Evolutionary conservation across 2,797 vertebrate species (phyloP).

Genomic region (Danio aesculapii): DNA sequence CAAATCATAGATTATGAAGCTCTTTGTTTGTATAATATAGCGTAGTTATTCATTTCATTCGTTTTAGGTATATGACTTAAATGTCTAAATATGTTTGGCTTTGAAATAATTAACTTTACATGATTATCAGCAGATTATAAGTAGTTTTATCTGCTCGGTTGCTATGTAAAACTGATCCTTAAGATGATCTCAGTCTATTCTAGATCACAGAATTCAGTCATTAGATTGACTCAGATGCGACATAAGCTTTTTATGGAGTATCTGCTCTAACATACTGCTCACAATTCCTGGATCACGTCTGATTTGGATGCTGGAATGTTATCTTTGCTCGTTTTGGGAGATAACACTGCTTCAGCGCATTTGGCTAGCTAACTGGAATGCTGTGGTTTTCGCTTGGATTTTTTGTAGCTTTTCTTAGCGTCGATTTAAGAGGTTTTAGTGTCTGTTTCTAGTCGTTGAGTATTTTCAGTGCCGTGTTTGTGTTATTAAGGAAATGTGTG

Average conservation of each 20-base stretch:
- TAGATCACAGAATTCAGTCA: no score
- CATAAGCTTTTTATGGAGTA: neutral
- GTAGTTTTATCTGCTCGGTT: no score
- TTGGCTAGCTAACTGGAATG: conserved; percentile 7
- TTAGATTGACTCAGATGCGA: no score
- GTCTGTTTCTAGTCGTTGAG: neutral
- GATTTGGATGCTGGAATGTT: conserved; percentile 29
- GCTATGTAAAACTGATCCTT: no score
- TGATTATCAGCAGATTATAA: no score
- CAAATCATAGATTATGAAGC: no score
- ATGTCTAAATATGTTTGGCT: no score
- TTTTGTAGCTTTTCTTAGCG: neutral
- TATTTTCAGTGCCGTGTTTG: neutral
- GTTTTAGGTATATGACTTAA: no score
- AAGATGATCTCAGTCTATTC: no score
- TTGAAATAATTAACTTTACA: no score
- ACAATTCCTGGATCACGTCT: conserved; percentile 2
- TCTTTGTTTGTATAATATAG: no score
- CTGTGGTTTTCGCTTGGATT: neutral
- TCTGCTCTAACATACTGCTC: neutral
- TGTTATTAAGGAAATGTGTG: conserved; percentile 1
- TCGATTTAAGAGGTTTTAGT: neutral
- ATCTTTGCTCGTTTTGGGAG: neutral
- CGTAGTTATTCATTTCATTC: no score
- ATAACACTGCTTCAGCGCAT: neutral